Evolutionary conservation across 2,888 invertebrate species (phyloP), one percentile per base, ranked within the genome.

Genomic region (Himalopsyche japonica): DNA sequence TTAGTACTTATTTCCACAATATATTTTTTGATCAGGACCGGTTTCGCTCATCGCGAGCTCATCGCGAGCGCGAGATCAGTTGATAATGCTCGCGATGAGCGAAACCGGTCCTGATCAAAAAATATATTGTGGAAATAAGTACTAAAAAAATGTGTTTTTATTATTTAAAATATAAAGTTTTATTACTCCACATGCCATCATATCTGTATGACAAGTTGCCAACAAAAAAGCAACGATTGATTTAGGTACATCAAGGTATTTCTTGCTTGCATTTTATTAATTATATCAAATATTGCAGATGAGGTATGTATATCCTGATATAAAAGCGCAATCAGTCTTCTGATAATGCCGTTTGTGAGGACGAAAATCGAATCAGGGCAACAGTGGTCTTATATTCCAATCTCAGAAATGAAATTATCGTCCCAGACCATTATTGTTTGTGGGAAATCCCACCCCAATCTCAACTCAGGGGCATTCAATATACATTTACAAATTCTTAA

Each of bases 351-450:
- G 79, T 82, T 79, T 70, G 43, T 18, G 79, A 78, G 49, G 57
- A 79, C 15, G 34, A 78, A 82, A 82, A 82, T 82, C 79, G 82
- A 82, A 82, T 82, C 82, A 82, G 57, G 8, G 20, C 70, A 37
- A 82, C 79, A 79, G 79, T 77, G 79, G 82, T 79, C 49, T 82
- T 82, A 82, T 82, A 82, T 70, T 82, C 78, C 78, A 82, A 82
- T 82, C 82, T 82, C 79, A 82, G 82, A 78, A 82, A 82, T 82
- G 49, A 79, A 82, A 82, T 82, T 82, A 82, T 82, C 82, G 82
- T 82, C 79, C 79, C 79, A 79, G 82, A 79, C 82, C 79, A 79
- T 82, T 82, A 82, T 57, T 57, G 57, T 82, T 82, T 82, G 82
- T 43, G 82, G 82, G 27, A 37, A 57, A 57, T 57, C 47, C 77